phyloP scores from a whole-genome alignment of 2,113 vertebrate species.

The Dryoscopus gambensis region DNA sequence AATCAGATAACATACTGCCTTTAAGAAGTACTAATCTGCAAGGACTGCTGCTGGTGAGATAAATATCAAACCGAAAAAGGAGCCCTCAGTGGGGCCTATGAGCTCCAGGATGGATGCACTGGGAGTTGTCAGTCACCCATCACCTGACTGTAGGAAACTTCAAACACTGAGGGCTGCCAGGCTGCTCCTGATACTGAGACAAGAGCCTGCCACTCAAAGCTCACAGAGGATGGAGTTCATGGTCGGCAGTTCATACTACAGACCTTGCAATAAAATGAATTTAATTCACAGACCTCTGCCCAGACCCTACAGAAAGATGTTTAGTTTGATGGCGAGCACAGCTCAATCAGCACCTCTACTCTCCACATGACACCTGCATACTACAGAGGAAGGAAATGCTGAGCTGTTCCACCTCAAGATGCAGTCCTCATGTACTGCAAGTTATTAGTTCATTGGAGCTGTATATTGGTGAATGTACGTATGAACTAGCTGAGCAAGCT shows the following conservation, averaged over 20 bases:
- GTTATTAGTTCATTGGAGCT: not conserved
- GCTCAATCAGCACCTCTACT: not conserved
- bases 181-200: not conserved
- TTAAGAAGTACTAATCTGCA: not conserved
- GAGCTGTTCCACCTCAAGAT: not conserved
- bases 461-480: not conserved
- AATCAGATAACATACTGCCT: not conserved
- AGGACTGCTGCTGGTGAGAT: not conserved
- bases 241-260: not conserved
- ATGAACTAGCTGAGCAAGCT: not conserved
- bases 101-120: not conserved
- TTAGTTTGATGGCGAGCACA: not conserved
- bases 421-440: not conserved
- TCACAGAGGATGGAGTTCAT: not conserved
- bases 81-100: not conserved
- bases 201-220: not conserved
- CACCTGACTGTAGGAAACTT: not conserved
- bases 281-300: not conserved
- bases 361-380: not conserved
- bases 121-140: not conserved
- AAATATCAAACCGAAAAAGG: not conserved
- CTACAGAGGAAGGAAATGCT: not conserved
- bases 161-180: not conserved
- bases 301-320: not conserved
- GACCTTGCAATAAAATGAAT: not conserved